Percentiles rank a stretch among this genome's conserved stretches.
Evolutionary conservation across 2,797 vertebrate species (phyloP).

Genomic region (Echeneis naucrates): DNA sequence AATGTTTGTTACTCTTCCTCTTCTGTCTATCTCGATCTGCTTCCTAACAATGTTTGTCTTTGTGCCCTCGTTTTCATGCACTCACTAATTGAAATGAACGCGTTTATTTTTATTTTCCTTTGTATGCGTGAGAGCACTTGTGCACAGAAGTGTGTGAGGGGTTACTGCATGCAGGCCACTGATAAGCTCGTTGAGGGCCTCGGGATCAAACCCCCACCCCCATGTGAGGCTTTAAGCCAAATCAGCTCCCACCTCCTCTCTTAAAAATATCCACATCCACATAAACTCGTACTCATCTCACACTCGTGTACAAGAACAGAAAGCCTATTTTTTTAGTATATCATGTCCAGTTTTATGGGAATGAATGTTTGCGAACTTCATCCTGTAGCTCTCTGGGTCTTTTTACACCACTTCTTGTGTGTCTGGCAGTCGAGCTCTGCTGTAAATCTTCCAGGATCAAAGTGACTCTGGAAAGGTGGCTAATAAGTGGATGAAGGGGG

Average conservation of each 20-base stretch:
- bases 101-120: constrained; percentile 16
- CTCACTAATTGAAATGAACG: constrained; percentile 31
- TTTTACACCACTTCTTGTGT: neutral
- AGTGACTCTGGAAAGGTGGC: constrained; percentile 21
- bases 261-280: neutral
- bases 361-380: neutral
- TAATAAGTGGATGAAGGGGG: constrained; percentile 32
- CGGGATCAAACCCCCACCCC: constrained; percentile 26
- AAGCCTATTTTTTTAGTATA: constrained; percentile 9
- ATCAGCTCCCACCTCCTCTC: constrained; percentile 5
- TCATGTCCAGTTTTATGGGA: neutral
- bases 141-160: neutral
- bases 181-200: constrained; percentile 47
- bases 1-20: constrained; percentile 50
- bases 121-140: neutral
- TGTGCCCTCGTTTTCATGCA: constrained; percentile 16
- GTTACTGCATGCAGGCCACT: constrained; percentile 7
- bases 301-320: constrained; percentile 2
- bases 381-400: neutral
- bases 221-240: constrained; percentile 41
- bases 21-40: neutral
- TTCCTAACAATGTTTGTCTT: neutral
- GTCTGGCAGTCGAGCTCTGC: neutral
- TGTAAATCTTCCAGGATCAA: constrained; percentile 39
- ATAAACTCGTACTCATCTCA: constrained; percentile 5